Base-by-base conservation (phyloP, 2,888 invertebrate genomes). In the Clepsis dumicolana region DNA sequence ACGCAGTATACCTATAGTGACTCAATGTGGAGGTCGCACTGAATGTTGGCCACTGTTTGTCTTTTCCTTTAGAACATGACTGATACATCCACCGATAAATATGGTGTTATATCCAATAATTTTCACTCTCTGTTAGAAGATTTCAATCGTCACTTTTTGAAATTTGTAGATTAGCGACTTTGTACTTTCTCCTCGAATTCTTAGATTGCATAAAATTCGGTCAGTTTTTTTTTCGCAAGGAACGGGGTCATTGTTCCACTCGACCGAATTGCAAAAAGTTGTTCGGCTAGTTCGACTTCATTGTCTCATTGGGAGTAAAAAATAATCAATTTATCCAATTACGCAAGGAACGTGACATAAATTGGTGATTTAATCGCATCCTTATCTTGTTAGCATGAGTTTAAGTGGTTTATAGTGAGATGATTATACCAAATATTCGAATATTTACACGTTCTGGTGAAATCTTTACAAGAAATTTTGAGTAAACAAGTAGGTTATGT, bases 1-100 rank as follows among this genome's bases (percentile, higher is more conserved):
- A 86, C 84, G 85, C 81, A 76, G 77, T 53, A n/a, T n/a, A n/a
- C n/a, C n/a, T n/a, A n/a, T n/a, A 64, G 81, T 90, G 91, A 91
- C 78, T 93, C 91, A 91, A 86, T 78, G 71, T 71, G 67, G 84
- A 85, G 83, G 84, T 81, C 81, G 82, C 85, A 77, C 71, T 74
- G 75, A 76, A 81, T 78, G 79, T 75, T 73, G 71, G 76, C 77
- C 75, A 75, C 74, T 75, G 77, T 78, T 75, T 76, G 62, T 76
- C 71, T 73, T 74, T 38, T 56, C 50, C 48, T 63, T 57, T 62
- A 50, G 62, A 57, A 50, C 50, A 67, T 38, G 56, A 67, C 66
- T 54, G 48, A 62, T 54, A 32, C 32, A 50, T 48, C 10, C 59
- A 60, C n/a, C 65, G 48, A 52, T 63, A 56, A 48, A 27, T 50